These are phyloP conservation scores for Antigone vipio DNA, from an alignment of 2,113 vertebrate species.

Conservation along the genomic window DNA sequence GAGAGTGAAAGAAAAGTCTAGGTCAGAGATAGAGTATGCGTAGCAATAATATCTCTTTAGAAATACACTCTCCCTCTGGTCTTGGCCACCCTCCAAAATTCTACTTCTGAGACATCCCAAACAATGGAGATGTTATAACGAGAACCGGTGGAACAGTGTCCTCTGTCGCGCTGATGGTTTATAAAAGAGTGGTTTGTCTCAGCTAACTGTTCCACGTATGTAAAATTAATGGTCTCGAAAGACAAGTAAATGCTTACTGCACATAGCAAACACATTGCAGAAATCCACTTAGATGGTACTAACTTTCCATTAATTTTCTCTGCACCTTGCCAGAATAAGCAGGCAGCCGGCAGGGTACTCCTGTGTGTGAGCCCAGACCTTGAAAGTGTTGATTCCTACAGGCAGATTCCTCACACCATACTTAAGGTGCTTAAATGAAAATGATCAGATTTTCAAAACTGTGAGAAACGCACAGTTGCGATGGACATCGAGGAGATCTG, in stretches of 20 bases:
- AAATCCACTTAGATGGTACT: neutral
- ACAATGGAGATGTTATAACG: neutral
- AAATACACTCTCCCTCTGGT: neutral
- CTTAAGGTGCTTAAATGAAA: neutral
- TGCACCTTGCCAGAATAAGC: neutral
- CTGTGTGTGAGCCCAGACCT: neutral
- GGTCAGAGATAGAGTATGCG: neutral
- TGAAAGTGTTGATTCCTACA: neutral
- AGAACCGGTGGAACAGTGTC: neutral
- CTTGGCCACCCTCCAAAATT: neutral
- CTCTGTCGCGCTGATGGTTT: neutral
- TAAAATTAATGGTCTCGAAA: neutral
- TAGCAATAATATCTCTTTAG: neutral
- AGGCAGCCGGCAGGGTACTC: neutral
- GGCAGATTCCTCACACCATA: neutral
- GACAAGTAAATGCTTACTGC: neutral
- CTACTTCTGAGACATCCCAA: neutral
- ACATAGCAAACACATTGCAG: neutral
- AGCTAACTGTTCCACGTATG: neutral
- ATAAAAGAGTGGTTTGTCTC: neutral
- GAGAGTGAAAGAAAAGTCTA: neutral
- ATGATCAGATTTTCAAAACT: neutral
- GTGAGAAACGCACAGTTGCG: neutral
- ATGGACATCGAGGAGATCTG: neutral
- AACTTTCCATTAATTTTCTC: neutral